Conservation (phyloP, 2,888 invertebrate genomes). For the Callosobruchus maculatus region DNA sequence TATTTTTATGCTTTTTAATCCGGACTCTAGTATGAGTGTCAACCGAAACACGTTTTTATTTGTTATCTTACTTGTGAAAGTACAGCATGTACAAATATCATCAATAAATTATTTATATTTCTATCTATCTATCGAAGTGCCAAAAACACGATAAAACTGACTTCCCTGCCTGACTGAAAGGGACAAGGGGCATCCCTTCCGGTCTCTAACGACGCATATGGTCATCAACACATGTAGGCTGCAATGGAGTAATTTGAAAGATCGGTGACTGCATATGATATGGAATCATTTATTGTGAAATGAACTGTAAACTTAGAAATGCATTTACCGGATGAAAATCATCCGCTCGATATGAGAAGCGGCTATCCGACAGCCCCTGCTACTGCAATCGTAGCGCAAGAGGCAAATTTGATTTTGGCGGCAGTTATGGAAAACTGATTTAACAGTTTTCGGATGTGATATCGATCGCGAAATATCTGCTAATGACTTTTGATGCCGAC, state of each 20-base stretch:
- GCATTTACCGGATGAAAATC: conserved; percentile 29
- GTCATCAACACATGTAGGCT: not conserved
- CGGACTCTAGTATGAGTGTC: no score
- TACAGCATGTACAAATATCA: no score
- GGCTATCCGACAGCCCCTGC: not conserved
- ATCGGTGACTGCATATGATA: conserved; percentile 31
- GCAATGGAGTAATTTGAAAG: conserved; percentile 35
- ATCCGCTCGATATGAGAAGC: conserved; percentile 11
- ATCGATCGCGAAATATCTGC: not conserved
- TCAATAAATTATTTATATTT: no score
- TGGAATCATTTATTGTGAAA: conserved; percentile 29
- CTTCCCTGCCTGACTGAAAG: no score
- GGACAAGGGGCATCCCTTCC: not conserved
- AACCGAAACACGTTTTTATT: no score
- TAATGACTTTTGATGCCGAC: not conserved
- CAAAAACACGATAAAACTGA: no score
- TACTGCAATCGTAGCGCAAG: not conserved
- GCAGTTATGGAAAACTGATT: not conserved
- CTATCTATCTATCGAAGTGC: no score
- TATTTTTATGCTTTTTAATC: no score
- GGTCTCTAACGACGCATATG: not conserved
- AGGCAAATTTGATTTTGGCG: not conserved
- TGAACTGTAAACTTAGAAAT: conserved; percentile 31
- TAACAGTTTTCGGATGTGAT: not conserved
- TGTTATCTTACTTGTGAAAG: no score